A percentile compares a stretch with the other conserved stretches of the same genome.
Conservation (phyloP, 2,113 vertebrate species). For the Capricornis sumatraensis region DNA sequence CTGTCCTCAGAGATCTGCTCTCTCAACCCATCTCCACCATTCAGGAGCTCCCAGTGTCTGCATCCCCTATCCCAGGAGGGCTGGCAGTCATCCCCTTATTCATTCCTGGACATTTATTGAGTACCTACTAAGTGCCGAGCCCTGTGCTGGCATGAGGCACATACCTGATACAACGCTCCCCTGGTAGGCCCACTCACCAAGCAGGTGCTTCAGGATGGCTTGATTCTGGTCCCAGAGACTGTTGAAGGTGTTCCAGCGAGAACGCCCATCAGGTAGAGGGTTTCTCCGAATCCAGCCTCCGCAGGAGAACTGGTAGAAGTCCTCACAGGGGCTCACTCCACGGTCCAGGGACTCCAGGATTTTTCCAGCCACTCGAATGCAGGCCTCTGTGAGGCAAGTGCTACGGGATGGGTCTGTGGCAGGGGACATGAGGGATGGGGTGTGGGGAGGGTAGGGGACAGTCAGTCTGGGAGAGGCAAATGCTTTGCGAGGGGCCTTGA, state of each 20-base stretch:
- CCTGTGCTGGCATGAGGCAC: background rate
- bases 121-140: background rate
- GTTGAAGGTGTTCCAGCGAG: conserved; percentile 98
- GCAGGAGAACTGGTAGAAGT: conserved; percentile 97
- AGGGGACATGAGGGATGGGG: conserved; percentile 6
- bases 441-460: background rate
- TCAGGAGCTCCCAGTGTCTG: background rate
- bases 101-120: background rate
- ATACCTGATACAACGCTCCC: background rate
- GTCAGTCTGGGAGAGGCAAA: background rate
- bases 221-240: conserved; percentile 99
- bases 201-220: conserved; percentile 94
- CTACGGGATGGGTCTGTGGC: conserved; percentile 84
- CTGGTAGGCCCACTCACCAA: conserved; percentile 83
- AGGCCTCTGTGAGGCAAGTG: conserved; percentile 92
- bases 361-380: conserved; percentile 92
- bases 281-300: conserved; percentile 97
- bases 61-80: background rate
- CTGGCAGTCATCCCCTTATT: background rate
- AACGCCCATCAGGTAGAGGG: conserved; percentile 92
- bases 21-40: background rate
- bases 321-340: conserved; percentile 89
- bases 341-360: conserved; percentile 94
- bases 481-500: background rate
- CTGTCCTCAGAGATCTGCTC: background rate